These are phyloP conservation scores for Diachasma alloeum DNA, from an alignment of 1,140 invertebrate genomes.

Conservation along the genomic window DNA sequence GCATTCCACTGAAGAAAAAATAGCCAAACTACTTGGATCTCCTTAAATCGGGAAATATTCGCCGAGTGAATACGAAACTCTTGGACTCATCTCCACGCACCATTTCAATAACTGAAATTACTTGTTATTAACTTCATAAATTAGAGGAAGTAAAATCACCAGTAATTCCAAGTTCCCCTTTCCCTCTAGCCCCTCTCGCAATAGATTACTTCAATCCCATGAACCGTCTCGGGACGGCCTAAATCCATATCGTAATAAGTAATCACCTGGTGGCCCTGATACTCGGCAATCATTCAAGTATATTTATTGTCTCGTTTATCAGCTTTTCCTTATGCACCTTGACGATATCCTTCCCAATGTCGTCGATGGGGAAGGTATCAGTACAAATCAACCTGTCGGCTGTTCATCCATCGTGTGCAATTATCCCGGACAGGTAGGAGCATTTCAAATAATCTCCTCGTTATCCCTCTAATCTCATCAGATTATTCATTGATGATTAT, in stretches of 20 bases:
- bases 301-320: constrained; percentile 43
- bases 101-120: too few species aligned
- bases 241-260: background rate
- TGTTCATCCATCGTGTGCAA: constrained; percentile 82
- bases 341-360: constrained; percentile 78
- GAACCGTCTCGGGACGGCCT: background rate
- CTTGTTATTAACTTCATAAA: too few species aligned
- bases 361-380: constrained; percentile 49
- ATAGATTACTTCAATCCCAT: background rate
- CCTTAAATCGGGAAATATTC: too few species aligned
- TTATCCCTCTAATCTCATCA: background rate
- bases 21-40: too few species aligned
- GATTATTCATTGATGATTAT: background rate
- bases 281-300: background rate
- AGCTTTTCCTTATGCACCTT: constrained; percentile 86
- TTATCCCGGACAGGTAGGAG: constrained; percentile 66
- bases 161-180: background rate
- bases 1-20: too few species aligned
- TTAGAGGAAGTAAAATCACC: too few species aligned
- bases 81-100: too few species aligned
- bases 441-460: background rate
- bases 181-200: background rate
- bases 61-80: too few species aligned
- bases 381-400: constrained; percentile 72
- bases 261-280: background rate